Evolutionary conservation across 2,888 invertebrate species (phyloP).

Genomic region (Philereme transversata): DNA sequence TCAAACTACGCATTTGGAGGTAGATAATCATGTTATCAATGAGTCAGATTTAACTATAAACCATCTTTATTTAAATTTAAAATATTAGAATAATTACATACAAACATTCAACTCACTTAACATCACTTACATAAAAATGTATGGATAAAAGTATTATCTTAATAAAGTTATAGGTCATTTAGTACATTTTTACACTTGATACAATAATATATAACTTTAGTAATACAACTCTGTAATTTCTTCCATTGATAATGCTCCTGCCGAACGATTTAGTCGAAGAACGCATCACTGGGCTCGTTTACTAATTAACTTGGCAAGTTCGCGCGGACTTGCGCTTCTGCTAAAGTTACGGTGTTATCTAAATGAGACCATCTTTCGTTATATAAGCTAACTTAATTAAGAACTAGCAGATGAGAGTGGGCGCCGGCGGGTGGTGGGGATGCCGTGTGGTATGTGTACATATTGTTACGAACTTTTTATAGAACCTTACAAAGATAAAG

Average conservation of each 20-base stretch:
- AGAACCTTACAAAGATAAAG: too few relatives aligned
- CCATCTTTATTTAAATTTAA: too few relatives aligned
- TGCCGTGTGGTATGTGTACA: constrained; percentile 57
- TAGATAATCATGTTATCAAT: too few relatives aligned
- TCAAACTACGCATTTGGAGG: too few relatives aligned
- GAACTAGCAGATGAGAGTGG: constrained; percentile 83
- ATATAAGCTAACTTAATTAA: constrained; percentile 85
- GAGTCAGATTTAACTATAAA: too few relatives aligned
- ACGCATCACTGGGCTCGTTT: constrained; percentile 27
- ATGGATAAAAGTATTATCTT: too few relatives aligned
- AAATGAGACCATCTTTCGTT: constrained; percentile 85
- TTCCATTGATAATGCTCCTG: background rate
- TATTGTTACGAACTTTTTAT: background rate
- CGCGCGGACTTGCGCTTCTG: constrained; percentile 65
- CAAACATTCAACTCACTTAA: too few relatives aligned
- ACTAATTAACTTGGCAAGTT: constrained; percentile 53
- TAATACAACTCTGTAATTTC: background rate
- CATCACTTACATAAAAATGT: too few relatives aligned
- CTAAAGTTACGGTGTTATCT: constrained; percentile 82
- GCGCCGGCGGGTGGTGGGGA: constrained; percentile 70
- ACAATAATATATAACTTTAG: background rate
- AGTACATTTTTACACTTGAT: background rate
- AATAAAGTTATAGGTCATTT: too few relatives aligned
- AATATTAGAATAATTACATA: too few relatives aligned
- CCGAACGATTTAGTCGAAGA: constrained; percentile 27